Evolutionary conservation across 2,113 vertebrate species (phyloP), one percentile per base, ranked within the genome.

Genomic region (Xenopus laevis): DNA sequence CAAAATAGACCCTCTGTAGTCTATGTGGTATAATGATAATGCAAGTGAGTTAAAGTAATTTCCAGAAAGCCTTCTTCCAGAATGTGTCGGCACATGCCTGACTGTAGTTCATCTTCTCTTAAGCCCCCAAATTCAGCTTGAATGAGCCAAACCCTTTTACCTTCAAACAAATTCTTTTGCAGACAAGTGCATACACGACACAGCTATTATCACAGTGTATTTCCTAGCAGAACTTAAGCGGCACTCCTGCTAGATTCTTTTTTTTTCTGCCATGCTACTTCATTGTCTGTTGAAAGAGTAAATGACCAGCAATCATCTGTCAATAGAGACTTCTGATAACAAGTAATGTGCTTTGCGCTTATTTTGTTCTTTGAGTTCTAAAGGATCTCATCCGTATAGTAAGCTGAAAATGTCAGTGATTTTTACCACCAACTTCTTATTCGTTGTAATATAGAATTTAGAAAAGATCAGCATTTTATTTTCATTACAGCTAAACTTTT

Each of bases 161-260:
- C 81, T 77, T 77, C 67, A 77, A 80, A 67, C 66, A 84, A 78
- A 80, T 82, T 85, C 79, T 71, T 57, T 78, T 20, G 74, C 81
- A 44, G 77, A 40, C 88, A 74, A 84, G 87, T 82, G 83, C 74
- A 66, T 59, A 89, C 87, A 83, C 11, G 86, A 84, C 8, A 55
- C 79, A 57, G 40, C 82, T 84, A 79, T 86, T 83, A 30, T 74
- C 79, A 84, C 71, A 1, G 78, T 57, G 79, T 60, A 5, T 50
- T 81, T 83, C 78, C 77, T 79, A 67, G 80, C 78, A 33, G 78
- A 83, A 55, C 78, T 78, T 72, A 57, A 62, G 68, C 12, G 79
- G 65, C 84, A 79, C 86, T 86, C 40, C 74, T 70, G 47, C 66
- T 67, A 74, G 18, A 77, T 23, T 57, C 16, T 88, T 71, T 27